Percentiles rank a stretch among this genome's conserved stretches.
These are phyloP conservation scores for Phyllotis vaccarum DNA, from an alignment of 2,797 vertebrate species.

Conservation along the genomic window DNA sequence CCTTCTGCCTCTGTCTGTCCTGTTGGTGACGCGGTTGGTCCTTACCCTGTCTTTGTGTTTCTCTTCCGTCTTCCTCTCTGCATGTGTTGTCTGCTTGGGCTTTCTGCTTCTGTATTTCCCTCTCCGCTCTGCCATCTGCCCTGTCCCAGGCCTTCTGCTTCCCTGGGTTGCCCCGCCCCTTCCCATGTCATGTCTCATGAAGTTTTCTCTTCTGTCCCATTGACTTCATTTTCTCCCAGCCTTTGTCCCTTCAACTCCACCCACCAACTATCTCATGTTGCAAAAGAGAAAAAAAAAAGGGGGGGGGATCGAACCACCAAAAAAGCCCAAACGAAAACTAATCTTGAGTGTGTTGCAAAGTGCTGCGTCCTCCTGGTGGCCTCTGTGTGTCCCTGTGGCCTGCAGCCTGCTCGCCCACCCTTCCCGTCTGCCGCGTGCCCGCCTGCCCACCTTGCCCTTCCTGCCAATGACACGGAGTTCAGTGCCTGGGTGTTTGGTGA, in stretches of 20 bases:
- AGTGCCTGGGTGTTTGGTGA: slow-evolving; percentile 98
- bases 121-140: slow-evolving; percentile 49
- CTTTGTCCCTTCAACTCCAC: slow-evolving; percentile 50
- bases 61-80: slow-evolving; percentile 72
- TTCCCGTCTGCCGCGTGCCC: slow-evolving; percentile 94
- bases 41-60: slow-evolving; percentile 83
- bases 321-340: slow-evolving; percentile 86
- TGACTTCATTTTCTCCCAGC: slow-evolving; percentile 81
- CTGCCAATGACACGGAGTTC: slow-evolving; percentile 90
- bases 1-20: neutral
- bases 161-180: neutral
- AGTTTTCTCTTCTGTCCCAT: slow-evolving; percentile 83
- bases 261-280: slow-evolving; percentile 88
- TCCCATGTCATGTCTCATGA: neutral
- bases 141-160: neutral
- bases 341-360: slow-evolving; percentile 93
- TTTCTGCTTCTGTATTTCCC: slow-evolving; percentile 80
- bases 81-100: slow-evolving; percentile 73
- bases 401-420: slow-evolving; percentile 92
- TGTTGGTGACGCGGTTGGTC: neutral
- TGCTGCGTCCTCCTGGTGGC: slow-evolving; percentile 95
- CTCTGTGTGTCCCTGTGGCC: slow-evolving; percentile 90
- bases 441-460: slow-evolving; percentile 76
- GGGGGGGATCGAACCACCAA: slow-evolving; percentile 73
- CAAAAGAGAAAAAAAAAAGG: slow-evolving; percentile 87